These are phyloP conservation scores for Ataeniobius toweri DNA, from an alignment of 2,797 vertebrate species.

Conservation along the genomic window DNA sequence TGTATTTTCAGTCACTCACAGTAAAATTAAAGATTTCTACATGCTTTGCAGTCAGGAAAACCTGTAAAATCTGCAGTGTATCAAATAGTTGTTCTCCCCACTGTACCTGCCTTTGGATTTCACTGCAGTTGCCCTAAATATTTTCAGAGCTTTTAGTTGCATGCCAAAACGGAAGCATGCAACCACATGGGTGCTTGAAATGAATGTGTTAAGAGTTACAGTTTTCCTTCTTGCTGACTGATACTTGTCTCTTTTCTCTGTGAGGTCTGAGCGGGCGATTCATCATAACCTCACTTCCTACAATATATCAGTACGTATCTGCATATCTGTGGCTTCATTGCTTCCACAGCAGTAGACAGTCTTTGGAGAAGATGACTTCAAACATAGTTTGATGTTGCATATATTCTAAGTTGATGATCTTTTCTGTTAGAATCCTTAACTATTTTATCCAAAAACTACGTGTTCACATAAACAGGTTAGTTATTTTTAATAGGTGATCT, in stretches of 20 bases:
- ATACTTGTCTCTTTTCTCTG: constrained; percentile 22
- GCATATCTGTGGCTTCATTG: constrained; percentile 15
- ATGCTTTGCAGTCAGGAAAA: too few species aligned
- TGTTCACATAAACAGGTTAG: not conserved
- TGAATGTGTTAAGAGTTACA: not conserved
- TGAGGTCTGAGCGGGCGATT: constrained; percentile 94
- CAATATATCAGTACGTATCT: constrained; percentile 94
- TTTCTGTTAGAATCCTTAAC: not conserved
- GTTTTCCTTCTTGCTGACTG: constrained; percentile 25
- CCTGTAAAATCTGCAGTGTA: too few species aligned
- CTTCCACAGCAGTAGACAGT: constrained; percentile 19
- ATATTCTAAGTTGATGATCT: not conserved
- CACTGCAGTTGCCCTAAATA: too few species aligned
- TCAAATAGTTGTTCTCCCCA: too few species aligned
- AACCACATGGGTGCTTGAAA: too few species aligned
- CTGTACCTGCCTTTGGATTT: too few species aligned
- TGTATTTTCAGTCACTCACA: too few species aligned
- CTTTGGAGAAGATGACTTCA: not conserved
- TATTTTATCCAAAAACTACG: not conserved
- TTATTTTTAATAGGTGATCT: not conserved
- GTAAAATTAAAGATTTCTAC: too few species aligned
- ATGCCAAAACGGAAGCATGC: too few species aligned
- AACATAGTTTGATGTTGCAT: not conserved
- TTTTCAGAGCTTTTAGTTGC: too few species aligned
- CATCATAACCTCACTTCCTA: constrained; percentile 95